A percentile compares a stretch with the other conserved stretches of the same genome.
These are phyloP conservation scores for Blastobasis adustella DNA, from an alignment of 2,888 invertebrate genomes.

Conservation along the genomic window DNA sequence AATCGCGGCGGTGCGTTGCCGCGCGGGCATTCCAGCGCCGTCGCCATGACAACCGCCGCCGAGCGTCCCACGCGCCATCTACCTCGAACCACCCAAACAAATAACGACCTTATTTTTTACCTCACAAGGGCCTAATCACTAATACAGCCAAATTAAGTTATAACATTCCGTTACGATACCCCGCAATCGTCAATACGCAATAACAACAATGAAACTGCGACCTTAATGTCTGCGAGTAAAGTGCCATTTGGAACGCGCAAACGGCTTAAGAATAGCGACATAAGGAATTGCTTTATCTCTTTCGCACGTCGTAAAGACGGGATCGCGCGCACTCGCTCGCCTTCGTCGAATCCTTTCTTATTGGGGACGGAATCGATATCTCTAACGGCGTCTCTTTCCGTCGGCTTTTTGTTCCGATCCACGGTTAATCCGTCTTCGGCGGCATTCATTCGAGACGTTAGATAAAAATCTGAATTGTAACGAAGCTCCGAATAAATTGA, in stretches of 20 bases:
- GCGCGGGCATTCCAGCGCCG: slow-evolving; percentile 57
- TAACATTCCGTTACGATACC: slow-evolving; percentile 64
- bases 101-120: slow-evolving; percentile 53
- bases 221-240: slow-evolving; percentile 62
- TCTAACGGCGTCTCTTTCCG: slow-evolving; percentile 62
- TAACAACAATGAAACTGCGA: slow-evolving; percentile 68
- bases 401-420: slow-evolving; percentile 58
- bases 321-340: slow-evolving; percentile 54
- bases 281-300: slow-evolving; percentile 73
- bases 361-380: slow-evolving; percentile 64
- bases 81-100: slow-evolving; percentile 38
- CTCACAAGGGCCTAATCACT: slow-evolving; percentile 43
- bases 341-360: slow-evolving; percentile 48
- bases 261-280: slow-evolving; percentile 70
- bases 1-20: slow-evolving; percentile 26
- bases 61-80: slow-evolving; percentile 38
- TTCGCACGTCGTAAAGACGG: slow-evolving; percentile 67
- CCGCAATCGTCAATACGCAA: slow-evolving; percentile 59
- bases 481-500: slow-evolving; percentile 58
- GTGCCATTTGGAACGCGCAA: slow-evolving; percentile 60
- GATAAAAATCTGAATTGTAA: slow-evolving; percentile 63
- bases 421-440: slow-evolving; percentile 68
- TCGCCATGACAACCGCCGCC: slow-evolving; percentile 71
- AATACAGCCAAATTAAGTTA: slow-evolving; percentile 60
- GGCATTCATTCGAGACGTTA: slow-evolving; percentile 57